Evolutionary conservation across 2,113 vertebrate genomes (phyloP).

Genomic region (Leptobrachium ailaonicum): DNA sequence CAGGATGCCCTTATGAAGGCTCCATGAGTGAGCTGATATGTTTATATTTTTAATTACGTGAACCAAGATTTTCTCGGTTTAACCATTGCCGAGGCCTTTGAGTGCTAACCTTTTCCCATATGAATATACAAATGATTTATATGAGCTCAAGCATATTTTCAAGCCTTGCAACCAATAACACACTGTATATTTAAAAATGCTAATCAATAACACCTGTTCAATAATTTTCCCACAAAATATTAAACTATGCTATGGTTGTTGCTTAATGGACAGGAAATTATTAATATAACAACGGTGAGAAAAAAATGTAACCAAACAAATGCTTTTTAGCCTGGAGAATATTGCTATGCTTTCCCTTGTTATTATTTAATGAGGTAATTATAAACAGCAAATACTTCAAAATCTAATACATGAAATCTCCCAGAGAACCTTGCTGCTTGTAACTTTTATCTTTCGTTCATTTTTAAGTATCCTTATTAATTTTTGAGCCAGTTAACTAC

Average conservation of each 20-base stretch:
- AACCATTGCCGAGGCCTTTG: too few species aligned
- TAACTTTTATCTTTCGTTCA: conserved; percentile 61
- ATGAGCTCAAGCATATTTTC: too few species aligned
- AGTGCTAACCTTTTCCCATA: too few species aligned
- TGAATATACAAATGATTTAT: too few species aligned
- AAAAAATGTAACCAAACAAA: conserved; percentile 29
- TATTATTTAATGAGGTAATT: conserved; percentile 64
- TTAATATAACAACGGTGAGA: conserved; percentile 40
- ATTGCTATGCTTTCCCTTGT: conserved; percentile 6
- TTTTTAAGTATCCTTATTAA: conserved; percentile 71
- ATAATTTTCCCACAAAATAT: conserved; percentile 28
- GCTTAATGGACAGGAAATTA: conserved; percentile 35
- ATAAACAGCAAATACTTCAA: conserved; percentile 67
- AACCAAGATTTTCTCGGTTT: too few species aligned
- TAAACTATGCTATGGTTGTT: conserved; percentile 27
- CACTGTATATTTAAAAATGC: neutral
- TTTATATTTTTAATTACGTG: too few species aligned
- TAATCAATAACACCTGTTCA: conserved; percentile 39
- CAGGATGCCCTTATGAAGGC: too few species aligned
- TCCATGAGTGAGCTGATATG: too few species aligned
- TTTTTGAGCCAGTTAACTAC: conserved; percentile 77
- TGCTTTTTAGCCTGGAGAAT: conserved; percentile 49
- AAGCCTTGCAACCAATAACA: too few species aligned
- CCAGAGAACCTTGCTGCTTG: conserved; percentile 67
- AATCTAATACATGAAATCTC: conserved; percentile 74